Conservation (phyloP, 2,888 invertebrate genomes). For the Platycheirus rosarum region DNA sequence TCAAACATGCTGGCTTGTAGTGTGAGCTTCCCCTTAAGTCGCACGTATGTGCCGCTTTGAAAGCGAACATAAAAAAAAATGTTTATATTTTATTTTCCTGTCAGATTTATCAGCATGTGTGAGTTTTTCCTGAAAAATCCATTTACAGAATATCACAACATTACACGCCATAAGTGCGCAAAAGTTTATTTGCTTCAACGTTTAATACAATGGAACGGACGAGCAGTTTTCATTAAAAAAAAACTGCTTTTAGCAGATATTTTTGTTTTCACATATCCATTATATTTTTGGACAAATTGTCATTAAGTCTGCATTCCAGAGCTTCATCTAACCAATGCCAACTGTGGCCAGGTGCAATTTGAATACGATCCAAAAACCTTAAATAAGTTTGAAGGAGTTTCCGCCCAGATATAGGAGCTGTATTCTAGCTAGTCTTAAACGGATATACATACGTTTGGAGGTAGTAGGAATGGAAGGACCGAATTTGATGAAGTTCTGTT, state of each 20-base stretch:
- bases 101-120: slow-evolving; percentile 41
- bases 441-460: too few species aligned
- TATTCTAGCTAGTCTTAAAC: too few species aligned
- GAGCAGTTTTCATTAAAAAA: neutral
- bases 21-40: slow-evolving; percentile 19
- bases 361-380: too few species aligned
- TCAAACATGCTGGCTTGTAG: neutral
- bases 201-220: slow-evolving; percentile 2
- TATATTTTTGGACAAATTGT: slow-evolving; percentile 31
- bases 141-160: slow-evolving; percentile 28
- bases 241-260: slow-evolving; percentile 27
- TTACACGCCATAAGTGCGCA: slow-evolving; percentile 1
- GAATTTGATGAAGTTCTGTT: too few species aligned
- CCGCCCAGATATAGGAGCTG: too few species aligned
- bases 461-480: too few species aligned
- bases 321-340: slow-evolving; percentile 39
- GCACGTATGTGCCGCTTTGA: slow-evolving; percentile 4
- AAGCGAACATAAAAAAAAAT: slow-evolving; percentile 50
- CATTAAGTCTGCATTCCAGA: slow-evolving; percentile 37
- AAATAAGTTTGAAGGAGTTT: too few species aligned
- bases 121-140: slow-evolving; percentile 46
- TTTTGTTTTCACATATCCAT: neutral
- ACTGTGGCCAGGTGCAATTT: too few species aligned
- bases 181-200: slow-evolving; percentile 28
- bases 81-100: slow-evolving; percentile 31